These are phyloP conservation scores for Byasa hedistus DNA, from an alignment of 2,888 invertebrate genomes.

Conservation along the genomic window DNA sequence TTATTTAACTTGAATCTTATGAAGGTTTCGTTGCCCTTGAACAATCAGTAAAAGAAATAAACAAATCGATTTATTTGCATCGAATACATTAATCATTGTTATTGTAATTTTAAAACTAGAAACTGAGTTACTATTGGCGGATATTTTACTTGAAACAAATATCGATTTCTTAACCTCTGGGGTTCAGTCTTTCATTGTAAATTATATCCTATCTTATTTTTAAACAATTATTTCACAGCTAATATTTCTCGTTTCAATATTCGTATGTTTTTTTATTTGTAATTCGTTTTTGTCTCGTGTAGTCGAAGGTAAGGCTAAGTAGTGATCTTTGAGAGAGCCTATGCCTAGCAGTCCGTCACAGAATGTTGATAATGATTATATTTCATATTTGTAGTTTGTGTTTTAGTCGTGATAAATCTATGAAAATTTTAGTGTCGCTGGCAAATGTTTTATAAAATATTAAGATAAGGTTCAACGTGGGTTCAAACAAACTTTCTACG, in stretches of 20 bases:
- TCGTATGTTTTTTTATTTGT: too few relatives aligned
- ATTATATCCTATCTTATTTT: too few relatives aligned
- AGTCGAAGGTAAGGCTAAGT: too few relatives aligned
- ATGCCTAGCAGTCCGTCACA: too few relatives aligned
- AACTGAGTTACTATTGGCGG: neutral
- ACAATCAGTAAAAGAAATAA: neutral
- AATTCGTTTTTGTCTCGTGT: too few relatives aligned
- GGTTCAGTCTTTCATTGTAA: too few relatives aligned
- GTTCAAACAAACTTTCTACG: neutral
- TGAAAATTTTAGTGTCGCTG: neutral
- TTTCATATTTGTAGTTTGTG: neutral
- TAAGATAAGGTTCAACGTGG: neutral
- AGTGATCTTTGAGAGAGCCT: too few relatives aligned
- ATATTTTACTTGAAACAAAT: neutral
- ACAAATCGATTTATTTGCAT: neutral
- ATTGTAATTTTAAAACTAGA: neutral
- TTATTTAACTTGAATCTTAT: conserved; percentile 1
- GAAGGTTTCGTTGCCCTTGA: neutral
- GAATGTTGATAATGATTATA: neutral
- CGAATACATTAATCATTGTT: too few relatives aligned
- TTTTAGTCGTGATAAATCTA: neutral
- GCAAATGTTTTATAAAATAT: neutral
- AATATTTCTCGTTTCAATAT: too few relatives aligned
- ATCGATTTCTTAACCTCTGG: neutral
- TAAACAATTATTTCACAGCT: too few relatives aligned